Evolutionary conservation across 2,888 invertebrate genomes (phyloP), one percentile per base, ranked within the genome.

Genomic region (Drosophila putrida): DNA sequence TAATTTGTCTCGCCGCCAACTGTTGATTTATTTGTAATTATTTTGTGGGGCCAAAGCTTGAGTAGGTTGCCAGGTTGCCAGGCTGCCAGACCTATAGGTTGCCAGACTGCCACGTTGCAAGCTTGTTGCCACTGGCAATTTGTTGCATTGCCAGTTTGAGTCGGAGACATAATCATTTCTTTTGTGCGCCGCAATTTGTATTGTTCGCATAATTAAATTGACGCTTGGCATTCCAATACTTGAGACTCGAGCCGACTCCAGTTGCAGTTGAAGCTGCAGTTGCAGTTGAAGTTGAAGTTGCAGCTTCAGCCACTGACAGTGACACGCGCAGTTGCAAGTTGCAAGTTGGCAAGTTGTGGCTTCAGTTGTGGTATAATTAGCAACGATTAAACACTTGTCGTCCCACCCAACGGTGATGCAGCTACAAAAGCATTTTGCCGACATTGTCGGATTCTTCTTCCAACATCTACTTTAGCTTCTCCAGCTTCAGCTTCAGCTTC

Each of bases 151-250:
- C 44, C 55, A 20, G 49, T 49, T 36, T 36, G 39, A 28, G 55
- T 27, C 51, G 27, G 25, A 66, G 82, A 81, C 87, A 84, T 86
- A 89, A 80, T 85, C 85, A 87, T 89, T 85, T 78, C 73, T 75
- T 82, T 75, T 67, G 66, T 78, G 68, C 63, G 58, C 67, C 67
- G 77, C 89, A 86, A 86, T 86, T 86, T 86, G 86, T 86, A 86
- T 87, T 87, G 89, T 85, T 89, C 85, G 82, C 86, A 88, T 86
- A 86, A 86, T 86, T 86, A 86, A 86, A 86, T 86, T 89, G 86
- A 87, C 86, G 86, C 89, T 86, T 87, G 80, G 78, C 85, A 86
- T 86, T 82, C 85, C 88, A 47, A 47, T 59, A 31, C 31, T 31
- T 8, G 31, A 6, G 31, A 31, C 31, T 31, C 6, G 31, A 6